phyloP scores from a whole-genome alignment of 2,113 vertebrate genomes.

The Thalassarche chlororhynchos region DNA sequence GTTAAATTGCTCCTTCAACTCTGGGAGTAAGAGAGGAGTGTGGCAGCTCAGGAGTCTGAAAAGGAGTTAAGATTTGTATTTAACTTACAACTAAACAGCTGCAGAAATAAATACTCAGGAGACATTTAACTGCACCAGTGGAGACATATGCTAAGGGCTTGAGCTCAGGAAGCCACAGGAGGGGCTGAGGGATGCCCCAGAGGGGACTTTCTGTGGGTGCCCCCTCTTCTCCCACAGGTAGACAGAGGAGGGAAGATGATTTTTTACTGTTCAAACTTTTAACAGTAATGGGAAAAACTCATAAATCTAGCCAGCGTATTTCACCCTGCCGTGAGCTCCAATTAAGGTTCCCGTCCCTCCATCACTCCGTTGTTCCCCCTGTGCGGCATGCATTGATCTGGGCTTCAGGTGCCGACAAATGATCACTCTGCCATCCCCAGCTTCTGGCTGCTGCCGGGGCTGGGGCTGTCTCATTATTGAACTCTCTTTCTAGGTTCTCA shows the following conservation, averaged over 20 bases:
- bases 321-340: not conserved
- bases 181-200: not conserved
- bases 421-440: not conserved
- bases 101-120: not conserved
- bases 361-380: not conserved
- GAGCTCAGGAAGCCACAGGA: not conserved
- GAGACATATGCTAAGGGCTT: not conserved
- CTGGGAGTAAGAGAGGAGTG: not conserved
- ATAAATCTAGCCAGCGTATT: not conserved
- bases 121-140: not conserved
- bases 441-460: not conserved
- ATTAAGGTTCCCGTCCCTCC: not conserved
- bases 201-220: not conserved
- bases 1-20: constrained; percentile 60
- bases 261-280: not conserved
- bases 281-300: not conserved
- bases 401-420: not conserved
- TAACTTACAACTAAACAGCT: not conserved
- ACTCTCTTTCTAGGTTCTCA: not conserved
- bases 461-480: not conserved
- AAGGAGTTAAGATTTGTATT: constrained; percentile 8
- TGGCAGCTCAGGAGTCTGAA: constrained; percentile 24
- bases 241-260: not conserved
- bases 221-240: not conserved
- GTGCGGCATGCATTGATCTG: not conserved